Base-by-base conservation (phyloP, 2,888 invertebrate genomes). In the Synanthedon tipuliformis region DNA sequence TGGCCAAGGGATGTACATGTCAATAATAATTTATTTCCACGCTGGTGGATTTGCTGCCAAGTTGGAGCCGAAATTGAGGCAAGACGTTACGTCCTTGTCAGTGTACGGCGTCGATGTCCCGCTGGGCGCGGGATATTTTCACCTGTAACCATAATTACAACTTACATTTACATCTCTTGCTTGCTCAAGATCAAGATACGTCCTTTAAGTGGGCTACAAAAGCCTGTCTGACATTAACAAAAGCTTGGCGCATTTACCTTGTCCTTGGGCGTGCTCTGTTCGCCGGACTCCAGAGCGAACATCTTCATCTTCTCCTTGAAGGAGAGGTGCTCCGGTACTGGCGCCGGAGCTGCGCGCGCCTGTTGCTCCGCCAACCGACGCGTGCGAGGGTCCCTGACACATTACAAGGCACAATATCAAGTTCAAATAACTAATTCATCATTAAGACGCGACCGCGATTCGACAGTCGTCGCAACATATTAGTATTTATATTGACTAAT, bases 251-350 rank as follows among this genome's bases (percentile, higher is more conserved):
- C 40, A 52, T 48, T 54, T 65, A 85, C 86, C 89, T 97, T 97
- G 78, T 97, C 96, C 84, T 95, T 94, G 61, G 97, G 97, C 57
- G 97, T 96, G 71, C 93, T 91, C 66, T 93, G 92, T 74, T 98
- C 97, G 48, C 98, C 98, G 12, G 97, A 94, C 88, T 98, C 98
- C 85, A 95, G 92, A 49, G 98, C 99, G 88, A 99, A 99, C 95
- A 98, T 96, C 86, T 97, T 97, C 98, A 99, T 99, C 86, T 99
- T 99, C 81, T 99, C 99, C 78, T 97, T 94, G 86, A 99, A 99
- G 55, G 96, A 96, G 57, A 99, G 89, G 69, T 97, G 96, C 75
- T 98, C 98, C 2, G 96, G 96, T 58, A 95, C 91, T 53, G 93
- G 90, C 60, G 89, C 82, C 18, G 56, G 95, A 3, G 94, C 93